Evolutionary conservation across 2,113 vertebrate species (phyloP).

Genomic region (Cygnus buccinator): DNA sequence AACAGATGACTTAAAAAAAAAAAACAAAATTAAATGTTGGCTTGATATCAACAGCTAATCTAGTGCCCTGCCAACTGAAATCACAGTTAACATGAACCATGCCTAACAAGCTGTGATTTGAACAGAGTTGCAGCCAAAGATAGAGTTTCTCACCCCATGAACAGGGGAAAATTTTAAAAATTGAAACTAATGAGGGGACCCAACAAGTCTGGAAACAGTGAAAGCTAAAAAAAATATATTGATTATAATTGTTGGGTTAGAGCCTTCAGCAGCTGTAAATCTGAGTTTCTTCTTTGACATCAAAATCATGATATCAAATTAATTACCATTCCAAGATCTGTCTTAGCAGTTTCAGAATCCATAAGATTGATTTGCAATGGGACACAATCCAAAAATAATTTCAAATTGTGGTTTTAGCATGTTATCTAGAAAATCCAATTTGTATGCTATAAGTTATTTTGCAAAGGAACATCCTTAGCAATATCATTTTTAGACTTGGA

Average conservation of each 20-base stretch:
- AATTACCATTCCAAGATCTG: conserved; percentile 50
- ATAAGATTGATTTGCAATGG: conserved; percentile 53
- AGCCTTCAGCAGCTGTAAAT: neutral
- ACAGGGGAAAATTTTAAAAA: conserved; percentile 34
- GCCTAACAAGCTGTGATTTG: conserved; percentile 68
- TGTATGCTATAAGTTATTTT: conserved; percentile 14
- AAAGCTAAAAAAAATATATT: neutral
- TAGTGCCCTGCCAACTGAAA: conserved; percentile 68
- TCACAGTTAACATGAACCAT: conserved; percentile 59
- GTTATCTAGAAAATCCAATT: conserved; percentile 48
- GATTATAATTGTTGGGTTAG: conserved; percentile 1
- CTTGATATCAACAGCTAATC: conserved; percentile 67
- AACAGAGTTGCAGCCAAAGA: conserved; percentile 55
- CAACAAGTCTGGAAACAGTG: neutral
- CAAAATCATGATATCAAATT: conserved; percentile 13
- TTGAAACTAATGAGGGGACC: conserved; percentile 33
- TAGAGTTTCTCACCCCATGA: conserved; percentile 56
- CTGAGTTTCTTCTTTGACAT: neutral
- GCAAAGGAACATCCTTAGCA: neutral
- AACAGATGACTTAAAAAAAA: conserved; percentile 72
- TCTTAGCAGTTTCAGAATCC: conserved; percentile 16
- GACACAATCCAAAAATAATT: conserved; percentile 48
- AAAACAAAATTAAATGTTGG: conserved; percentile 67
- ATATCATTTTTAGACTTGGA: neutral
- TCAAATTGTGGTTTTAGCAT: conserved; percentile 23